A percentile compares a stretch with the other conserved stretches of the same genome.
Evolutionary conservation across 2,888 invertebrate species (phyloP).

Genomic region (Parelbella ahira): DNA sequence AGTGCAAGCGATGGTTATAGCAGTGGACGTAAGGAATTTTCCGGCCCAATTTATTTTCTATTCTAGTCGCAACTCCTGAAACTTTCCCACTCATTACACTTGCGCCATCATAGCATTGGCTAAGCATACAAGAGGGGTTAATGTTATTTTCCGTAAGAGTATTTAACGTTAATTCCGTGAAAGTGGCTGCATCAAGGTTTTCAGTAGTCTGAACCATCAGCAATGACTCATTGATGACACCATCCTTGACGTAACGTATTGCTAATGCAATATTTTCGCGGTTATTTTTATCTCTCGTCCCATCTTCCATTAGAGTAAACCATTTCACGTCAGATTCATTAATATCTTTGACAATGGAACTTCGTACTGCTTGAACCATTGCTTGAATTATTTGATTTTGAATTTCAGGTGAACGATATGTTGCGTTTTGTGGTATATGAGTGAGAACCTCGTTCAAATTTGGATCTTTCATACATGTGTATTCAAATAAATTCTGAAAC

Average conservation of each 20-base stretch:
- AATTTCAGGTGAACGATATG: slow-evolving; percentile 28
- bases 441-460: slow-evolving; percentile 26
- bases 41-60: slow-evolving; percentile 27
- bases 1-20: slow-evolving; percentile 28
- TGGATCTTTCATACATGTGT: slow-evolving; percentile 26
- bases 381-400: slow-evolving; percentile 27
- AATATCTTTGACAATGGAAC: slow-evolving; percentile 28
- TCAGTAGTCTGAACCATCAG: slow-evolving; percentile 28
- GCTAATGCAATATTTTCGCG: slow-evolving; percentile 29
- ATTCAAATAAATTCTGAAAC: slow-evolving; percentile 25
- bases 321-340: slow-evolving; percentile 28
- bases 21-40: slow-evolving; percentile 29
- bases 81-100: slow-evolving; percentile 26
- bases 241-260: slow-evolving; percentile 28
- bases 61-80: slow-evolving; percentile 27
- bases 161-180: slow-evolving; percentile 27
- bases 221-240: slow-evolving; percentile 29
- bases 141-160: slow-evolving; percentile 27
- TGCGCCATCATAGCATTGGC: slow-evolving; percentile 28
- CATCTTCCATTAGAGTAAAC: slow-evolving; percentile 27
- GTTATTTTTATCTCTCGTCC: slow-evolving; percentile 27
- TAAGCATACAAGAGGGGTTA: slow-evolving; percentile 28
- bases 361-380: slow-evolving; percentile 25
- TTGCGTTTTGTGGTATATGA: slow-evolving; percentile 28
- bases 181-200: slow-evolving; percentile 28